phyloP scores from a whole-genome alignment of 2,797 vertebrate genomes.

The Enteromius paludinosus region DNA sequence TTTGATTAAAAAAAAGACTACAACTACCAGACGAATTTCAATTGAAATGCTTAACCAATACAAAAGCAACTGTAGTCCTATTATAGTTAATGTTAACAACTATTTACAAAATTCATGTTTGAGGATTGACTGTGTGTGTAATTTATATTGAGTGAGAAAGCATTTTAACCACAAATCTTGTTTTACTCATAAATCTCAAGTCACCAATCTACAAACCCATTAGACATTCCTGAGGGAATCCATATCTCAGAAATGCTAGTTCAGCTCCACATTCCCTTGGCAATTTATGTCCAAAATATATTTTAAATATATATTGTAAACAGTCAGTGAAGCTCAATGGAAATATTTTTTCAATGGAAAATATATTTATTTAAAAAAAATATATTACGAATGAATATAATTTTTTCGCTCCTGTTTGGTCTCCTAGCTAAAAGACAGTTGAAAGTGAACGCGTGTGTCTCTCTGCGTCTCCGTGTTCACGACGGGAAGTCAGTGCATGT shows the following conservation, averaged over 20 bases:
- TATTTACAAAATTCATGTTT: not conserved
- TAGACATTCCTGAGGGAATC: constrained; percentile 22
- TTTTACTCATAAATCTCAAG: constrained; percentile 7
- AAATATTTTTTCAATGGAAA: not conserved
- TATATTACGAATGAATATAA: not conserved
- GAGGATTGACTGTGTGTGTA: not conserved
- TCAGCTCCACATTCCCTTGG: not conserved
- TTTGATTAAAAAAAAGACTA: not conserved
- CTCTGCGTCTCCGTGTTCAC: not conserved
- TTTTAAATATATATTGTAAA: not conserved
- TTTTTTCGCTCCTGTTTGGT: not conserved
- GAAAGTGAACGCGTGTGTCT: not conserved
- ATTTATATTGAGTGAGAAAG: constrained; percentile 1
- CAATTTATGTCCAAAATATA: not conserved
- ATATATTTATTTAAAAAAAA: not conserved
- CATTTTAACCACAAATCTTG: not conserved
- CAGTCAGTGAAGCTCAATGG: not conserved
- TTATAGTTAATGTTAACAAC: not conserved
- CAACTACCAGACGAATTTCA: not conserved
- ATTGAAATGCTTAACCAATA: not conserved
- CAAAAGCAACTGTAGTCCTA: not conserved
- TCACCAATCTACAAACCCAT: not conserved
- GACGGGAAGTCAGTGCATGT: not conserved
- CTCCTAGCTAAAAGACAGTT: not conserved
- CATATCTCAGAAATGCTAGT: not conserved